Evolutionary conservation across 2,797 vertebrate genomes (phyloP), one percentile per base, ranked within the genome.

Genomic region (Enteromius thamalakanensis): DNA sequence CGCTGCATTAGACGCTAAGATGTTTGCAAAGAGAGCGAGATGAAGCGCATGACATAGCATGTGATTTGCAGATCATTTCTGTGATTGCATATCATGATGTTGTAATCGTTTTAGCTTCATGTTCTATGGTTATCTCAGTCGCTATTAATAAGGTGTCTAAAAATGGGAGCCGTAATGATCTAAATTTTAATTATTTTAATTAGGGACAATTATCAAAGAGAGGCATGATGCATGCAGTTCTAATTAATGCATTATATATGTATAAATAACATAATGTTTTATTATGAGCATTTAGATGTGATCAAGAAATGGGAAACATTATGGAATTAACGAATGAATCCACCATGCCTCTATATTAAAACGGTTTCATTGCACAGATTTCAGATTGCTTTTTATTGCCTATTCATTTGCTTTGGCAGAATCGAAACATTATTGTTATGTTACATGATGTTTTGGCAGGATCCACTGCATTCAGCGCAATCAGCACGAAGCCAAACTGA

Each of bases 1-100:
- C 90, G 89, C 91, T 89, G 85, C 89, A 91, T 90, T 86, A 90
- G 83, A 76, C 67, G 86, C 86, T 82, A 67, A 87, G 79, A 86
- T 81, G 87, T 92, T 90, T 90, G 47, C 85, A 88, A 42, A 80
- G 77, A 53, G 69, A 42, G 53, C 6, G 4, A 19, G 37, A 84
- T 81, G 67, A 76, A 68, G 70, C 60, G 67, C 82, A 84, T 85
- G 86, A 82, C 77, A 82, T 71, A n/a, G 37, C 82, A 42, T 80
- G 42, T 53, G 85, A 89, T 85, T 84, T 71, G 74, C 72, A 80
- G 77, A 72, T 84, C 49, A 78, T 68, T 53, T 69, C 51, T 69
- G 29, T 81, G 76, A 65, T 85, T 69, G 84, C 12, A 78, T 42
- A 42, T 70, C 68, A 14, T 42, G 64, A 74, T 68, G 83, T 80